These are phyloP conservation scores for Mustelus asterias DNA, from an alignment of 2,113 vertebrate species.

Conservation along the genomic window DNA sequence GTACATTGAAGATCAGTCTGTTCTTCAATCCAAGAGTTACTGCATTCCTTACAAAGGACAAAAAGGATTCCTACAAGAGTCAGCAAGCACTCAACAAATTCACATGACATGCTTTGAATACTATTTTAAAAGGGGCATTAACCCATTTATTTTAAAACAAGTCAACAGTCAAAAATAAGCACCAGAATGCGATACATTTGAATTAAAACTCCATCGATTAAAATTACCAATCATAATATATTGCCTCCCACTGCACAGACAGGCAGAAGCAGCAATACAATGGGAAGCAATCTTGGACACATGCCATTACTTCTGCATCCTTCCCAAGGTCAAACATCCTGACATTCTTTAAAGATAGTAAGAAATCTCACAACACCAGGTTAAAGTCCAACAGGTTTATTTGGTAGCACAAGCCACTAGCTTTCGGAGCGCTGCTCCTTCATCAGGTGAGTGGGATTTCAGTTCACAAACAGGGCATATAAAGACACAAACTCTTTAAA, in stretches of 20 bases:
- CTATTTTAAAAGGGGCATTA: neutral
- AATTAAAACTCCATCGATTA: neutral
- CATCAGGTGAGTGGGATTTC: too few relatives aligned
- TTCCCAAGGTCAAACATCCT: neutral
- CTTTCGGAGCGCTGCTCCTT: too few relatives aligned
- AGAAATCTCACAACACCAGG: too few relatives aligned
- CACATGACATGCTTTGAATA: neutral
- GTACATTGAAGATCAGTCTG: neutral
- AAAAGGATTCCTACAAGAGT: neutral
- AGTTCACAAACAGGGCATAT: too few relatives aligned
- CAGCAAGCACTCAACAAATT: neutral
- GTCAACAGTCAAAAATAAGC: neutral
- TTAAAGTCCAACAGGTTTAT: too few relatives aligned
- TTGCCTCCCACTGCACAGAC: too few relatives aligned
- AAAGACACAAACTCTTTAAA: too few relatives aligned
- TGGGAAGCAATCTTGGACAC: neutral
- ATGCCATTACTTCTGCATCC: neutral
- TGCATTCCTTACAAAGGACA: neutral
- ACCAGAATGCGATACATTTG: neutral
- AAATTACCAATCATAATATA: neutral
- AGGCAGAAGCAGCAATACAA: neutral
- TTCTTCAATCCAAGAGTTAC: neutral
- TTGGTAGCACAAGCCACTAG: too few relatives aligned
- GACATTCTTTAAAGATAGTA: neutral
- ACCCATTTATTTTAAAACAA: neutral